Percentiles rank a stretch among this genome's conserved stretches.
phyloP scores from a whole-genome alignment of 2,113 vertebrate species.

The Tenrec ecaudatus region DNA sequence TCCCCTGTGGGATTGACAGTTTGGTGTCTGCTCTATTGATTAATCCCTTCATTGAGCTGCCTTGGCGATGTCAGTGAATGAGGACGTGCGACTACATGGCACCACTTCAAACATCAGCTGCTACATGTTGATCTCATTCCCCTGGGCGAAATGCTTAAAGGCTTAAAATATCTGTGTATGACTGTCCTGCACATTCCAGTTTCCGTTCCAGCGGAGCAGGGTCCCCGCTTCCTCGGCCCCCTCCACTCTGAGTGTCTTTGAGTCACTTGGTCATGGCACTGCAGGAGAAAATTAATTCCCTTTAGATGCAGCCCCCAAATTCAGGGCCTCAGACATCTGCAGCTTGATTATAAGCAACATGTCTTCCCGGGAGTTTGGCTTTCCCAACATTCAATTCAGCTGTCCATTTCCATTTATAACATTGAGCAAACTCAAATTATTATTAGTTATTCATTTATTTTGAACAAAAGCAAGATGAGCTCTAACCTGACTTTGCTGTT shows the following conservation, averaged over 20 bases:
- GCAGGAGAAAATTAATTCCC: background rate
- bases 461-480: background rate
- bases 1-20: slow-evolving; percentile 21
- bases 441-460: background rate
- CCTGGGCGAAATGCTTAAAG: slow-evolving; percentile 87
- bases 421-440: background rate
- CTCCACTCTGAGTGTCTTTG: slow-evolving; percentile 8
- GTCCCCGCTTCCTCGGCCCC: slow-evolving; percentile 39
- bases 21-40: slow-evolving; percentile 19
- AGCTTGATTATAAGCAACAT: background rate
- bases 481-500: slow-evolving; percentile 69
- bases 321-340: background rate
- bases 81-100: slow-evolving; percentile 46
- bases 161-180: slow-evolving; percentile 85
- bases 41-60: slow-evolving; percentile 8
- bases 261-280: slow-evolving; percentile 32
- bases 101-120: slow-evolving; percentile 51
- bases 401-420: background rate
- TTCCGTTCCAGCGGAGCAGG: slow-evolving; percentile 71
- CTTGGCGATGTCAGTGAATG: slow-evolving; percentile 56
- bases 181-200: slow-evolving; percentile 88
- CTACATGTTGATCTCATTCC: slow-evolving; percentile 64
- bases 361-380: background rate
- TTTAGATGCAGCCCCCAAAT: slow-evolving; percentile 16
- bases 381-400: background rate